Percentiles rank a stretch among this genome's conserved stretches.
Evolutionary conservation across 2,888 invertebrate genomes (phyloP).

Genomic region (Augochlorella aurata): DNA sequence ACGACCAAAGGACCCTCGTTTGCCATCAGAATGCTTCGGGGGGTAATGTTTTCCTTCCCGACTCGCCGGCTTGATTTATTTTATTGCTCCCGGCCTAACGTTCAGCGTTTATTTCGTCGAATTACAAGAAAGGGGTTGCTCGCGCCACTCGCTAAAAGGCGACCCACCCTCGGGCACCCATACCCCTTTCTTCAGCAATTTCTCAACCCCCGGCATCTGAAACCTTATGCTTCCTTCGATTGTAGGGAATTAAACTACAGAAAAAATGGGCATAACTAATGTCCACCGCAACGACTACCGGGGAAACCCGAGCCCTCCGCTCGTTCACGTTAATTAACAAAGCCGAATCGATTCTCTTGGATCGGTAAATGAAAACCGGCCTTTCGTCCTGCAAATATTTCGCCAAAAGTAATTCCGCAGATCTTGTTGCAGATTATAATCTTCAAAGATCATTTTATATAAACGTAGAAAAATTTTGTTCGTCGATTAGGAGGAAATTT

Average conservation of each 20-base stretch:
- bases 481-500: too few species aligned
- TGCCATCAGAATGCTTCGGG: conserved; percentile 69
- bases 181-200: conserved; percentile 55
- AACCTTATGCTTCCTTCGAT: conserved; percentile 61
- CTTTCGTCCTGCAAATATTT: neutral
- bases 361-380: neutral
- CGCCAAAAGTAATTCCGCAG: too few species aligned
- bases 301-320: neutral
- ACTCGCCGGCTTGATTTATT: conserved; percentile 83
- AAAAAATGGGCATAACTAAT: conserved; percentile 23
- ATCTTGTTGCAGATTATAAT: too few species aligned
- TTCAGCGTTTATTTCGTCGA: conserved; percentile 84
- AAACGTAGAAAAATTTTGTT: too few species aligned
- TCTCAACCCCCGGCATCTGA: conserved; percentile 56
- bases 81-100: conserved; percentile 84
- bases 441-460: too few species aligned
- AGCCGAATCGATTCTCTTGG: neutral
- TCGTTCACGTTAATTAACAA: neutral
- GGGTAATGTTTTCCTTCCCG: conserved; percentile 74
- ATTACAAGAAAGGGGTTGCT: conserved; percentile 84
- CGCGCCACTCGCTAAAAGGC: conserved; percentile 69
- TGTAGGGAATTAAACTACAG: conserved; percentile 20
- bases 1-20: conserved; percentile 72
- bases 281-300: neutral
- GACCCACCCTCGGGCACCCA: conserved; percentile 41